Conservation (phyloP, 2,113 vertebrate species). For the Stictonetta naevosa region DNA sequence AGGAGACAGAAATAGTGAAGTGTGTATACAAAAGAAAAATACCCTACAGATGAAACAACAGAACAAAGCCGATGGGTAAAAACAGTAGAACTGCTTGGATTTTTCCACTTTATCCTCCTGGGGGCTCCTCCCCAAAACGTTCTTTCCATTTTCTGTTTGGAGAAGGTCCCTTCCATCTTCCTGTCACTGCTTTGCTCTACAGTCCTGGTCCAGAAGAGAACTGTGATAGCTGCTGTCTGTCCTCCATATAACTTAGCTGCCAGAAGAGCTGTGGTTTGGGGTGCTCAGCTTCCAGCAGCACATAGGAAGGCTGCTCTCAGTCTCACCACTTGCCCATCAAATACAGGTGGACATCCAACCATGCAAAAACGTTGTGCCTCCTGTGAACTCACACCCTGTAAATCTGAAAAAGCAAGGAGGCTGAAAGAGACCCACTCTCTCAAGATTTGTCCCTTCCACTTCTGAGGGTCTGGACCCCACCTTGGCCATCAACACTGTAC, state of each 20-base stretch:
- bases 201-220: not conserved
- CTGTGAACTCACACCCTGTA: not conserved
- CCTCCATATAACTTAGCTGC: rapidly evolving
- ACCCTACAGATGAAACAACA: not conserved
- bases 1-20: constrained; percentile 20
- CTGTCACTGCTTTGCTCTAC: not conserved
- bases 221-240: not conserved
- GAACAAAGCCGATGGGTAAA: not conserved
- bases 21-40: constrained; percentile 7
- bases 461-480: not conserved
- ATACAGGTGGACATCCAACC: not conserved
- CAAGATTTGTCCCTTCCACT: not conserved
- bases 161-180: not conserved
- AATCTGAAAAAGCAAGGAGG: not conserved
- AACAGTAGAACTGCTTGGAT: not conserved
- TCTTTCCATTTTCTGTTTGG: not conserved
- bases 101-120: not conserved
- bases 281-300: not conserved
- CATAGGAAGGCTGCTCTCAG: not conserved
- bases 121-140: not conserved
- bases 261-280: not conserved
- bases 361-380: not conserved
- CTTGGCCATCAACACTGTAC: not conserved
- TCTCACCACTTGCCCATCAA: not conserved
- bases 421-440: not conserved